Base-by-base conservation (phyloP, 2,888 invertebrate species). In the Aleiodes testaceus region DNA sequence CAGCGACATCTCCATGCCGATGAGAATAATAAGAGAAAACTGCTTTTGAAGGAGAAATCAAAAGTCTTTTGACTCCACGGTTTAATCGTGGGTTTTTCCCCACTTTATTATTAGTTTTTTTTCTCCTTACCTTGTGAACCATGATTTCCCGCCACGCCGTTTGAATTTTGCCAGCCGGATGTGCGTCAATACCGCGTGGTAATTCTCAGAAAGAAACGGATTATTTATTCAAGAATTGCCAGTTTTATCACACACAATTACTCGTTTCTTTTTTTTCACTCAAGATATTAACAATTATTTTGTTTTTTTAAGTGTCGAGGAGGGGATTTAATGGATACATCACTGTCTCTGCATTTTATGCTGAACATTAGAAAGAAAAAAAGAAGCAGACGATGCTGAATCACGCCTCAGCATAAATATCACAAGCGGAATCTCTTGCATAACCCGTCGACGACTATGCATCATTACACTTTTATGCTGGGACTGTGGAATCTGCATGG, bases 1-100 rank as follows among this genome's bases (percentile, higher is more conserved):
- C 64, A 59, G 69, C 42, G 72, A 65, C 69, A 69, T 69, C 68
- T 72, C 65, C 26, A 26, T 16, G 69, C 44, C 55, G 68, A 49
- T 11, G n/a, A 22, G 47, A 16, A 45, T 30, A 47, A 49, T 50
- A n/a, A 9, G 5, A 5, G 26, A 26, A 26, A 26, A 26, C 26
- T 26, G 26, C 5, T 26, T 26, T 26, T 26, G 5, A 26, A 26
- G 26, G 5, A 5, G 26, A 26, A 12, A n/a, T 11, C 12, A 36
- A 49, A 6, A 30, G 45, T 49, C 26, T 12, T 20, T 14, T 42
- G 26, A 42, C 5, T 16, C 16, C 18, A 36, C 49, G 18, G 30
- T 4, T 18, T 0, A n/a, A n/a, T 30, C 1, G 16, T 45, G 47
- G 44, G 5, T n/a, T 49, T 70, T 65, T 49, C 50, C 61, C 14